phyloP scores from a whole-genome alignment of 2,113 vertebrate genomes.

The Hiodon tergisus region DNA sequence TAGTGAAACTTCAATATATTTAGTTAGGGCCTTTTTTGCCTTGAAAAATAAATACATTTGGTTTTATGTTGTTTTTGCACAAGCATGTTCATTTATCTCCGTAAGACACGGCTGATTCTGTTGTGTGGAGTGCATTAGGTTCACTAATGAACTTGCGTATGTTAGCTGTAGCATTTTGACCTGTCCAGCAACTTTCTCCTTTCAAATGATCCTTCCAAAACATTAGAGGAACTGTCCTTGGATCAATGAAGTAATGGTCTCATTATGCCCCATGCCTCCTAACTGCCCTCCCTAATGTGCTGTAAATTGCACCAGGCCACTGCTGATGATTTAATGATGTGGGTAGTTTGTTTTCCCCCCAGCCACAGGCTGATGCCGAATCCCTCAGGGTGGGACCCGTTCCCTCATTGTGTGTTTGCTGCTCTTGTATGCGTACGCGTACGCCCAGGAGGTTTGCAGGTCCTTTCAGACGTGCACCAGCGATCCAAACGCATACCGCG shows the following conservation, averaged over 20 bases:
- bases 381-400: too few relatives aligned
- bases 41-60: background rate
- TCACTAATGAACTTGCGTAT: background rate
- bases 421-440: too few relatives aligned
- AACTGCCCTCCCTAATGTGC: background rate
- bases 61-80: background rate
- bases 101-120: background rate
- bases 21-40: too few relatives aligned
- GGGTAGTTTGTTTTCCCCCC: conserved; percentile 1
- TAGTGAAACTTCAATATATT: too few relatives aligned
- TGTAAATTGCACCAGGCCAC: conserved; percentile 8
- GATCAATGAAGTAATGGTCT: background rate
- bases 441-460: too few relatives aligned
- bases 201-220: background rate
- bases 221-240: background rate
- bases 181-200: background rate
- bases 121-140: accelerated
- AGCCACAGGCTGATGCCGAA: background rate
- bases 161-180: too few relatives aligned
- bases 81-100: too few relatives aligned
- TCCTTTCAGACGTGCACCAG: too few relatives aligned
- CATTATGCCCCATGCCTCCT: background rate
- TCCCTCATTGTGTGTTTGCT: background rate
- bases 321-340: conserved; percentile 11
- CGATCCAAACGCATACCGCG: too few relatives aligned